Conservation (phyloP, 2,797 vertebrate species). For the Dermochelys coriacea region DNA sequence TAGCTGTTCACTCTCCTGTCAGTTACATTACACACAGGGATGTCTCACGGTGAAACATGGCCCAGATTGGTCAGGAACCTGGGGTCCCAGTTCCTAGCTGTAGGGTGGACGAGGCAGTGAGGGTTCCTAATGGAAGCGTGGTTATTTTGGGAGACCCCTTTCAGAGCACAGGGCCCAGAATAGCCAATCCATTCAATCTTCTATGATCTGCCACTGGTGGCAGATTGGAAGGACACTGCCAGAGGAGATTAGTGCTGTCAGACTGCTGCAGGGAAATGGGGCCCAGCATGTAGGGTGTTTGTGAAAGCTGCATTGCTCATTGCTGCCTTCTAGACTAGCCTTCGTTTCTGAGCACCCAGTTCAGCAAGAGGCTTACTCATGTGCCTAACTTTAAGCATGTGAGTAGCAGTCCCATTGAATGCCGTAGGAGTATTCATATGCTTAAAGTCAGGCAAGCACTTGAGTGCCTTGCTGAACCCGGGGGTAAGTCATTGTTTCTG, state of each 20-base stretch:
- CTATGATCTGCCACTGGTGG: neutral
- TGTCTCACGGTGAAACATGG: constrained; percentile 34
- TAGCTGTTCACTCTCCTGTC: constrained; percentile 4
- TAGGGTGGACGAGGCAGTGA: neutral
- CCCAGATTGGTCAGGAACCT: neutral
- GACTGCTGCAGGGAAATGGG: neutral
- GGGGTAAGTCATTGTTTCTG: neutral
- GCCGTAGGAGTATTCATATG: neutral
- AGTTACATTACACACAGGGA: neutral
- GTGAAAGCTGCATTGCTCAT: neutral
- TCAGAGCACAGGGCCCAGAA: neutral
- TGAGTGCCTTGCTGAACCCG: neutral
- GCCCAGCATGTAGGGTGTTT: neutral
- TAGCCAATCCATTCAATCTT: neutral
- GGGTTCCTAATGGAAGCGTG: neutral
- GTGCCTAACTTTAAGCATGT: neutral
- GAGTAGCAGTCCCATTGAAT: neutral
- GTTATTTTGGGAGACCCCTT: neutral
- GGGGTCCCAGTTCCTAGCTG: neutral
- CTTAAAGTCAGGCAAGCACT: neutral
- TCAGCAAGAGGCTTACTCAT: neutral
- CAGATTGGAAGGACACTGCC: neutral
- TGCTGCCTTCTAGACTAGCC: neutral
- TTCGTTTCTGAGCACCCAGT: neutral
- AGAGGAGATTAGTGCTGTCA: neutral